Evolutionary conservation across 2,888 invertebrate species (phyloP).

Genomic region (Drosophila heteroneura): DNA sequence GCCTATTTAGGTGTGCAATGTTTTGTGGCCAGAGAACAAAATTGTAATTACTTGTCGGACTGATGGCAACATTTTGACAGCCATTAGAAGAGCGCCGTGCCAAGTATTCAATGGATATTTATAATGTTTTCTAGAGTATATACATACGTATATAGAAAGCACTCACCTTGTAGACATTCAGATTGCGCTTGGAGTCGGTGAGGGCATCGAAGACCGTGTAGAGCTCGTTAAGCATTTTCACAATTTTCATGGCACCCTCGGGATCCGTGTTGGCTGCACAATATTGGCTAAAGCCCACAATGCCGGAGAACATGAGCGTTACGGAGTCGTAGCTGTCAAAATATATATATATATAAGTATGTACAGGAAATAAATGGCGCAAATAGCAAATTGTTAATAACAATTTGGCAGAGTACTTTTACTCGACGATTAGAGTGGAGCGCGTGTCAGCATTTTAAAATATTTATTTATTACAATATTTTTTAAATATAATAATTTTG

Average conservation of each 20-base stretch:
- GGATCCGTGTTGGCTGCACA: conserved; percentile 96
- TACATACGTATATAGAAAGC: background rate
- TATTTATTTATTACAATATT: background rate
- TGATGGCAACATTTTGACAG: conserved; percentile 43
- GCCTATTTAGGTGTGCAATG: conserved; percentile 9
- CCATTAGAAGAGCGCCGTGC: conserved; percentile 13
- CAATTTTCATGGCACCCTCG: conserved; percentile 97
- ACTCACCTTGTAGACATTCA: conserved; percentile 96
- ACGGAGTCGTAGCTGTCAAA: conserved; percentile 92
- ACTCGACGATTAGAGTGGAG: background rate
- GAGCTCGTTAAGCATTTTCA: conserved; percentile 95
- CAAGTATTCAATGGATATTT: conserved; percentile 14
- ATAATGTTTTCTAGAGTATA: conserved; percentile 4
- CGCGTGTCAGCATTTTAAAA: background rate
- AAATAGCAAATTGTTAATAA: conserved; percentile 56
- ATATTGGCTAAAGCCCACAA: conserved; percentile 96
- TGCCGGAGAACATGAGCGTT: conserved; percentile 96
- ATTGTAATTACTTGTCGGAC: conserved; percentile 63
- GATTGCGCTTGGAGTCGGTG: conserved; percentile 96
- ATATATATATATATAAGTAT: conserved; percentile 4
- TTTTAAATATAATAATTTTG: background rate
- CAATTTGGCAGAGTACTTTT: conserved; percentile 6
- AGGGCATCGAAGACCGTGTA: conserved; percentile 97
- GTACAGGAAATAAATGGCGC: conserved; percentile 56
- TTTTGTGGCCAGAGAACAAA: conserved; percentile 32